Base-by-base conservation (phyloP, 2,888 invertebrate genomes). In the Campopleginae sp. region DNA sequence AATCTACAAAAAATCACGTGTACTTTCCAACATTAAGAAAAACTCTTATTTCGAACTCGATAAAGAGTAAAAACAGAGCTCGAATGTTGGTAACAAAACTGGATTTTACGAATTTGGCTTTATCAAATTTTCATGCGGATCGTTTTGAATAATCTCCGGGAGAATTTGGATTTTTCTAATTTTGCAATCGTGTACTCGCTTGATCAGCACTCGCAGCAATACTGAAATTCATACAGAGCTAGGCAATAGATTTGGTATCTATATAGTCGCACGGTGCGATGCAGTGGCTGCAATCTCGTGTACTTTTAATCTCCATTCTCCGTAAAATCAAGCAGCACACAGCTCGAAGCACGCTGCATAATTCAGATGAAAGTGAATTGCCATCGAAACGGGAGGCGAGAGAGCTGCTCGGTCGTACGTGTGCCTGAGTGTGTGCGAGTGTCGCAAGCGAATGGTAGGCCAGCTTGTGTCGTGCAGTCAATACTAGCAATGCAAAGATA, bases 331-430 rank as follows among this genome's bases (percentile, higher is more conserved):
- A 65, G 33, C 76, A 33, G 42, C 42, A 17, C 70, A 63, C 42
- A 14, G 63, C 78, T 71, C 63, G 51, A 75, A 81, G 51, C 71
- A 66, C 51, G 88, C 87, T 86, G 88, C 88, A 89, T 90, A 90
- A 90, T 90, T 90, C 86, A 88, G 89, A 90, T 88, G 90, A 89
- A 90, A 90, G 90, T 89, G 87, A 90, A 88, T 86, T 89, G 87
- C 87, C 79, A 46, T 75, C 70, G 81, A 78, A 78, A 38, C 27
- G 54, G 70, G 38, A 74, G 68, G 58, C 42, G 74, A 72, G 71
- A 84, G 71, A 70, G 68, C 19, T 31, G 12, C 58, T n/a, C n/a
- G n/a, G 27, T 27, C 58, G 23, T 58, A 27, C 12, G 27, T 23
- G 27, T 63, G 33, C n/a, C 33, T 19, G n/a, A 19, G 31, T 31